Base-by-base conservation (phyloP, 2,888 invertebrate genomes). In the Linnaemya vulpina region DNA sequence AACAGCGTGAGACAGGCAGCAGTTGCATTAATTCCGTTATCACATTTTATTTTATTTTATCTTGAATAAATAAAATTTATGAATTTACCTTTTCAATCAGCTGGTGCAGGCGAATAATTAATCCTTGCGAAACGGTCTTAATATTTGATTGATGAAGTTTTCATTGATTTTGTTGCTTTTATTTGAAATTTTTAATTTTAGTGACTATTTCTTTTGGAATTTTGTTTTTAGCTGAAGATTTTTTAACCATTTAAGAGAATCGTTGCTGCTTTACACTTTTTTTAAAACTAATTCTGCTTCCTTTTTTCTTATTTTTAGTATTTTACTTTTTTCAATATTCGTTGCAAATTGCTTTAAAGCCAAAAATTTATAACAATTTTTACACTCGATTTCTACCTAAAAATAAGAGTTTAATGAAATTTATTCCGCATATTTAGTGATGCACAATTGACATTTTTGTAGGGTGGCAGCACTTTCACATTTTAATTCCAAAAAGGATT, bases 21-120 rank as follows among this genome's bases (percentile, higher is more conserved):
- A n/a, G n/a, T n/a, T n/a, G n/a, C 30, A 30, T 30, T 30, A 30
- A 30, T 5, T 13, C 3, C 11, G 13, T 15, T 5, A 46, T 4
- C 20, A 49, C 4, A n/a, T 17, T 20, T 51, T 51, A 11, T 40
- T 40, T 2, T 10, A 17, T 15, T 53, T 67, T 53, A 38, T 15
- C 1, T 51, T n/a, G 22, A 30, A 49, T 20, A 53, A 53, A 68
- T 20, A 15, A 35, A 20, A 15, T 22, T 40, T 35, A 3, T 20
- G 13, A n/a, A 70, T 17, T 70, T 70, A 55, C 70, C 55, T 70
- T 70, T 22, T n/a, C 10, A 20, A 38, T 15, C 22, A 68, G 35
- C 30, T 70, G 46, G 9, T 17, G 11, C 5, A 40, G 43, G 22
- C 40, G 7, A 40, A 40, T 70, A 70, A 70, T 70, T 70, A 70